These are phyloP conservation scores for Gibbula magus DNA, from an alignment of 2,888 invertebrate species.

Conservation along the genomic window DNA sequence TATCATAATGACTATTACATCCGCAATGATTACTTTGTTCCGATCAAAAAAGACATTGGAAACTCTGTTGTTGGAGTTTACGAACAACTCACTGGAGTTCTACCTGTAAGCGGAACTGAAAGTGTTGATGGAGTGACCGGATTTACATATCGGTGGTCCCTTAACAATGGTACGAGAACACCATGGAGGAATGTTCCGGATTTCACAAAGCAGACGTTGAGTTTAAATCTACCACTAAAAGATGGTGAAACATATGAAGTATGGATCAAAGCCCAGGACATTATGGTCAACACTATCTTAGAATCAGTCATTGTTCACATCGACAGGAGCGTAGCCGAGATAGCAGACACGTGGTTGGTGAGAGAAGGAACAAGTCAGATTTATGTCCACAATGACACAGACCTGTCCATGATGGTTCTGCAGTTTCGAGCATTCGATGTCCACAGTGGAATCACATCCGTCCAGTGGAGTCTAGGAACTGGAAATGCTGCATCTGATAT, in stretches of 20 bases:
- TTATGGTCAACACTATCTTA: constrained; percentile 36
- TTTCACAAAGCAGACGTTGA: constrained; percentile 39
- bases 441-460: constrained; percentile 50
- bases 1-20: constrained; percentile 38
- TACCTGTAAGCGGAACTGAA: constrained; percentile 46
- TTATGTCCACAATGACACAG: constrained; percentile 30
- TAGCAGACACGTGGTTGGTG: constrained; percentile 43
- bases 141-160: constrained; percentile 35
- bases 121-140: constrained; percentile 44
- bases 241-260: constrained; percentile 48
- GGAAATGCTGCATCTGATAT: neutral
- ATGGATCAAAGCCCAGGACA: constrained; percentile 42
- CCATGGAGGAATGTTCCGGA: constrained; percentile 31
- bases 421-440: constrained; percentile 48
- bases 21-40: constrained; percentile 30
- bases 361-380: constrained; percentile 41
- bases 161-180: constrained; percentile 19
- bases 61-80: constrained; percentile 41
- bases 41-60: constrained; percentile 35
- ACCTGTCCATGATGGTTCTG: constrained; percentile 48
- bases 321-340: constrained; percentile 45
- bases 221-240: constrained; percentile 24
- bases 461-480: constrained; percentile 32
- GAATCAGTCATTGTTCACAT: constrained; percentile 43
- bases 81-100: constrained; percentile 41